Base-by-base conservation (phyloP, 2,888 invertebrate species). In the Patella caerulea region DNA sequence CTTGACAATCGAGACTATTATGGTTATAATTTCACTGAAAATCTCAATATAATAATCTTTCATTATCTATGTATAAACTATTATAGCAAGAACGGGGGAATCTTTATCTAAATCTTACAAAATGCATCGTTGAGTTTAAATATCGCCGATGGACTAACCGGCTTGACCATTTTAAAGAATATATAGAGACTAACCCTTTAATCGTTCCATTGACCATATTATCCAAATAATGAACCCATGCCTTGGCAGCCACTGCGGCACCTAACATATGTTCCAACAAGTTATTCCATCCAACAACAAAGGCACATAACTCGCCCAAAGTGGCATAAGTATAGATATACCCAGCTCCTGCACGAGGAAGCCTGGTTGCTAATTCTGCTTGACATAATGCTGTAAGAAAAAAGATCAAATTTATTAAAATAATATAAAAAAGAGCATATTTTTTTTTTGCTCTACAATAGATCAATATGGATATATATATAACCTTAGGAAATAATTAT, bases 251-350 rank as follows among this genome's bases (percentile, higher is more conserved):
- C 12, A 86, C 82, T 1, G 90, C 88, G 1, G 88, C 89, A 2
- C 87, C 85, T 2, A 90, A 82, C 11, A 89, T 83, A 73, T 89
- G 84, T 74, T 91, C 91, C 73, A 90, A 83, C 2, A 90, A 78
- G 80, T 90, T 85, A 65, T 87, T 89, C 91, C 91, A 91, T 15
- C 90, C 91, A 45, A 89, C 85, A 9, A 90, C 86, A 80, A 90
- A 90, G 12, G 88, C 90, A 79, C 87, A 87, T 45, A 90, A 77
- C 78, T 91, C 91, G 0, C 91, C 91, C 14, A 90, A 85, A 7
- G 87, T 87, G 17, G 88, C 88, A 76, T 90, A 91, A 45, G 87
- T 87, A 81, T 87, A 91, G n/a, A 87, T 81, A 79, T 91, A 91
- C 15, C 89, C 87, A 0, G 90, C 87, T 4, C 91, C 90, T 2